These are phyloP conservation scores for Holotrichia oblita DNA, from an alignment of 1,140 invertebrate species.

Conservation along the genomic window DNA sequence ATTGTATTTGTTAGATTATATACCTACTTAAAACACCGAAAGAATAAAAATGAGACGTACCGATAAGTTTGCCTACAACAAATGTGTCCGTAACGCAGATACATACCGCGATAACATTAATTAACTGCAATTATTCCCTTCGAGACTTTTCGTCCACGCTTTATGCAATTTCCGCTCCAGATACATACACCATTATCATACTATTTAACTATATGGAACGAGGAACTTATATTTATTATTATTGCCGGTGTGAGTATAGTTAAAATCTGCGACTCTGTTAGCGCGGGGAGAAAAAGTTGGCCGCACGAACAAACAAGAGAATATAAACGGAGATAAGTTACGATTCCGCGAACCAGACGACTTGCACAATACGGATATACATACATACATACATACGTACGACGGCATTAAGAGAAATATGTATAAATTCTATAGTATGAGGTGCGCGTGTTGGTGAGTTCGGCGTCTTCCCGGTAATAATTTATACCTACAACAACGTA, in stretches of 20 bases:
- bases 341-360: background rate
- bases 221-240: background rate
- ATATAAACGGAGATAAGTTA: slow-evolving; percentile 9
- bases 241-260: slow-evolving; percentile 5
- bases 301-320: slow-evolving; percentile 2
- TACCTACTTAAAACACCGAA: background rate
- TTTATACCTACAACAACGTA: background rate
- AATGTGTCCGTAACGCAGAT: background rate
- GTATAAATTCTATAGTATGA: background rate
- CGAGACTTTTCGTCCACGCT: background rate
- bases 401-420: background rate
- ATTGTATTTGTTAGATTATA: background rate
- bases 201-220: background rate
- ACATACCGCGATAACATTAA: background rate
- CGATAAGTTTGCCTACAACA: background rate
- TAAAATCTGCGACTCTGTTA: background rate
- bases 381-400: background rate
- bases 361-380: slow-evolving; percentile 1
- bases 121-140: background rate
- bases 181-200: background rate
- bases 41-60: background rate
- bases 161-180: slow-evolving; percentile 5
- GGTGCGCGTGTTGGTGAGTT: slow-evolving; percentile 5
- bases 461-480: slow-evolving; percentile 19
- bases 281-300: background rate